Percentiles rank a stretch among this genome's conserved stretches.
These are phyloP conservation scores for Bradypus variegatus DNA, from an alignment of 2,797 vertebrate species.

Conservation along the genomic window DNA sequence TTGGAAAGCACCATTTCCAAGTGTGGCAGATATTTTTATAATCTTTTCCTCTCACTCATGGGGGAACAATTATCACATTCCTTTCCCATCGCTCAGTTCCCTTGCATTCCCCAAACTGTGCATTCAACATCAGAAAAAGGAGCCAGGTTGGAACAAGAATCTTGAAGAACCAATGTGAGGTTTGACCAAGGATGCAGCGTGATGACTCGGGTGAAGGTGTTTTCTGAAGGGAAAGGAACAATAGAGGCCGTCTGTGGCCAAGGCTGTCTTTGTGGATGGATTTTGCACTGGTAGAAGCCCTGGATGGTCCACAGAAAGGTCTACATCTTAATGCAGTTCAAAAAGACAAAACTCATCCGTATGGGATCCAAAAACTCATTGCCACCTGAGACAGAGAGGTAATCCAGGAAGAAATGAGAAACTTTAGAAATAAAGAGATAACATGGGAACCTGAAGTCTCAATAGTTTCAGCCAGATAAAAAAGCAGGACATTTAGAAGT, in stretches of 20 bases:
- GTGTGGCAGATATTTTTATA: not conserved
- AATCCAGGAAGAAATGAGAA: not conserved
- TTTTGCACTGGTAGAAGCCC: not conserved
- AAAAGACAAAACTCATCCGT: accelerated
- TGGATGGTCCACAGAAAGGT: too few relatives aligned
- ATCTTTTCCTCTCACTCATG: not conserved
- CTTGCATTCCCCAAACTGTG: not conserved
- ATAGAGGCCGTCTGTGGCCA: accelerated
- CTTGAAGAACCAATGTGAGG: not conserved
- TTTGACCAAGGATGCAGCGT: accelerated
- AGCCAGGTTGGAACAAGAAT: not conserved
- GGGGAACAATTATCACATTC: not conserved
- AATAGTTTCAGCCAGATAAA: not conserved
- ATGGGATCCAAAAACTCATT: not conserved
- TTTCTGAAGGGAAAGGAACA: not conserved
- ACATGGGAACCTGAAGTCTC: accelerated
- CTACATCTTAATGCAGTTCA: not conserved
- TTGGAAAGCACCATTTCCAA: not conserved
- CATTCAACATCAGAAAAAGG: not conserved
- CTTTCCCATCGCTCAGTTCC: not conserved
- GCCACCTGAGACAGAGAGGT: not conserved
- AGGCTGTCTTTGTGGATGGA: not conserved
- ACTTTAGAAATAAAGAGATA: not conserved
- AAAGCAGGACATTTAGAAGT: not conserved
- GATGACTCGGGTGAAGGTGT: accelerated